Evolutionary conservation across 1,140 invertebrate genomes (phyloP).

Genomic region (Philaenus spumarius): DNA sequence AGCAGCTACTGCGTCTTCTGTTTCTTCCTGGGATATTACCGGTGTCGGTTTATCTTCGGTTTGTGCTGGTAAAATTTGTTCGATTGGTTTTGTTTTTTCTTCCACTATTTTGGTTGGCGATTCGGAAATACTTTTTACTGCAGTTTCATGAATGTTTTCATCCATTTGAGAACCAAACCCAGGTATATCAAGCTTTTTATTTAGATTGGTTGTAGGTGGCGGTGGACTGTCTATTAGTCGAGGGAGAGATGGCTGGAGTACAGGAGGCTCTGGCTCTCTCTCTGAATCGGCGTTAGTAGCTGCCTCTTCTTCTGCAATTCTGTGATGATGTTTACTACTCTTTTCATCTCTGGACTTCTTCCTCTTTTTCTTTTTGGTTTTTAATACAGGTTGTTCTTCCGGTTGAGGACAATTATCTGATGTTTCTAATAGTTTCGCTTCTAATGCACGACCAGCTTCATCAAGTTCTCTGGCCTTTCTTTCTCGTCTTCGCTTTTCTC

Average conservation of each 20-base stretch:
- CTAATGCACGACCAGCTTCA: conserved; percentile 69
- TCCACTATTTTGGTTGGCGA: conserved; percentile 31
- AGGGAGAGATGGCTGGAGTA: conserved; percentile 32
- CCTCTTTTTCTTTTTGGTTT: conserved; percentile 68
- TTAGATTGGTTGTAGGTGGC: conserved; percentile 29
- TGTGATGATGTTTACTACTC: conserved; percentile 55
- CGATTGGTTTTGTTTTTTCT: conserved; percentile 36
- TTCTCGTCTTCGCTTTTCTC: conserved; percentile 65
- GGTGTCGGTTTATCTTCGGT: conserved; percentile 69
- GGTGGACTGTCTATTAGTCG: conserved; percentile 42
- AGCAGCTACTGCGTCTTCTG: conserved; percentile 80
- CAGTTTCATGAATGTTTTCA: conserved; percentile 68
- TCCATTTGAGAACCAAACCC: conserved; percentile 56
- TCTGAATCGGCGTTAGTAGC: conserved; percentile 22
- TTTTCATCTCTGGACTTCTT: conserved; percentile 74
- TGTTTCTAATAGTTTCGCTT: conserved; percentile 66
- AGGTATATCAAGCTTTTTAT: conserved; percentile 54
- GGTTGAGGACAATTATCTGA: conserved; percentile 36
- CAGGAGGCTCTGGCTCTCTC: conserved; percentile 15
- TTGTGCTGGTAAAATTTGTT: conserved; percentile 38
- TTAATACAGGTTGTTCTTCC: conserved; percentile 32
- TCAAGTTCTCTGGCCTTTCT: conserved; percentile 54
- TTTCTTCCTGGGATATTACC: conserved; percentile 86
- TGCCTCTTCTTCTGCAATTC: conserved; percentile 23
- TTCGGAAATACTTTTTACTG: conserved; percentile 66